Percentiles rank a stretch among this genome's conserved stretches.
Evolutionary conservation across 2,113 vertebrate genomes (phyloP).

Genomic region (Gymnobelideus leadbeateri): DNA sequence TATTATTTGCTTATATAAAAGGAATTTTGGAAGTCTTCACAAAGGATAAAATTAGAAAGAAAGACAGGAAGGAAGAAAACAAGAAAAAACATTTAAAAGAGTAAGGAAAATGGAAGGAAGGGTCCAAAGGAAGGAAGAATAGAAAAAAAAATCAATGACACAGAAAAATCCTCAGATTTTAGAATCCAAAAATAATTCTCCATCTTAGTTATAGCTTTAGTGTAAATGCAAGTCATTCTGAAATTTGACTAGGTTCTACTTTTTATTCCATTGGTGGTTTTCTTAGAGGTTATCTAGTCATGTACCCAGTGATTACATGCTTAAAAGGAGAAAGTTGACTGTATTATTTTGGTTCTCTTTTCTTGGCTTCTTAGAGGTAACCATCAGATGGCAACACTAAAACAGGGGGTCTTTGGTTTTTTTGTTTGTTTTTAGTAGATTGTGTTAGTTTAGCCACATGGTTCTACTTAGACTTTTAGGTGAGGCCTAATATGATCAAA

Average conservation of each 20-base stretch:
- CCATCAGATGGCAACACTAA: background rate
- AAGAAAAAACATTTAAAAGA: background rate
- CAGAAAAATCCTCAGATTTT: background rate
- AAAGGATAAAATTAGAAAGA: conserved; percentile 29
- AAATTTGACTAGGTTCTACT: background rate
- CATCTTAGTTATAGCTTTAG: background rate
- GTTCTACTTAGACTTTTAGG: conserved; percentile 1
- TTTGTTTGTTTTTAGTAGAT: background rate
- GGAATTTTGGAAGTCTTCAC: background rate
- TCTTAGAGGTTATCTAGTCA: background rate
- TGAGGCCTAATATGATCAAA: conserved; percentile 23
- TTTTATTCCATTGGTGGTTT: background rate
- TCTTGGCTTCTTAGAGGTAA: conserved; percentile 3
- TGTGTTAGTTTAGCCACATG: background rate
- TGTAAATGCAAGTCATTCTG: background rate
- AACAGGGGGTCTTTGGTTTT: background rate
- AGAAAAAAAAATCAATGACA: background rate
- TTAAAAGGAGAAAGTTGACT: conserved; percentile 6
- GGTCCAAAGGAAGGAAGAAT: background rate
- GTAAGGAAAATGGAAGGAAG: background rate
- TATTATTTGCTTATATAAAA: background rate
- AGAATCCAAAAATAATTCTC: background rate
- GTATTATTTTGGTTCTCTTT: conserved; percentile 12
- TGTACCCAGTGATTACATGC: background rate
- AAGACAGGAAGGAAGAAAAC: background rate